These are phyloP conservation scores for Siniperca obscura DNA, from an alignment of 2,797 vertebrate species.

Conservation along the genomic window DNA sequence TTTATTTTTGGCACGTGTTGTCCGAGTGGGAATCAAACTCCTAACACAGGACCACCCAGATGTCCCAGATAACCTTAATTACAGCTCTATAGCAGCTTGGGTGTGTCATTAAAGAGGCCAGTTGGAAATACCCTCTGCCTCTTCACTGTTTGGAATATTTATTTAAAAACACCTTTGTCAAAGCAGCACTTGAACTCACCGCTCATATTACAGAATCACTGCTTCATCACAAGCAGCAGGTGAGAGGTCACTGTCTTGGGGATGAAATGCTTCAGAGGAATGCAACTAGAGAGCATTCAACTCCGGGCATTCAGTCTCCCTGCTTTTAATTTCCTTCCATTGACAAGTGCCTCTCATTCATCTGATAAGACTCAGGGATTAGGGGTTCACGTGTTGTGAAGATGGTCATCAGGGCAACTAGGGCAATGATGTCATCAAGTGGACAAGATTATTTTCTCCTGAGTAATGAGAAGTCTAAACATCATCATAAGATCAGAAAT, in stretches of 20 bases:
- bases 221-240: conserved; percentile 15
- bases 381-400: conserved; percentile 44
- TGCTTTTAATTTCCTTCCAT: conserved; percentile 59
- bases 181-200: conserved; percentile 22
- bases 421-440: conserved; percentile 49
- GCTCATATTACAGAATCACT: background rate
- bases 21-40: conserved; percentile 38
- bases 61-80: conserved; percentile 54
- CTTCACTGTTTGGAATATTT: conserved; percentile 17
- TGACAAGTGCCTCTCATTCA: conserved; percentile 55
- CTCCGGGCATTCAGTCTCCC: conserved; percentile 14
- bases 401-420: conserved; percentile 58
- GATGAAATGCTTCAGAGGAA: conserved; percentile 29
- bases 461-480: conserved; percentile 14
- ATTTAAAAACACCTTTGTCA: conserved; percentile 9
- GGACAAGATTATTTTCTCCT: conserved; percentile 46
- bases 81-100: conserved; percentile 11
- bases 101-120: conserved; percentile 25
- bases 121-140: conserved; percentile 20
- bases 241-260: conserved; percentile 26
- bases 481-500: conserved; percentile 16
- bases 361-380: conserved; percentile 49
- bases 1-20: conserved; percentile 54
- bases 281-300: conserved; percentile 33
- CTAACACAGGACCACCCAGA: conserved; percentile 24